A percentile compares a stretch with the other conserved stretches of the same genome.
phyloP scores from a whole-genome alignment of 2,113 vertebrate genomes.

The Holacanthus passer region DNA sequence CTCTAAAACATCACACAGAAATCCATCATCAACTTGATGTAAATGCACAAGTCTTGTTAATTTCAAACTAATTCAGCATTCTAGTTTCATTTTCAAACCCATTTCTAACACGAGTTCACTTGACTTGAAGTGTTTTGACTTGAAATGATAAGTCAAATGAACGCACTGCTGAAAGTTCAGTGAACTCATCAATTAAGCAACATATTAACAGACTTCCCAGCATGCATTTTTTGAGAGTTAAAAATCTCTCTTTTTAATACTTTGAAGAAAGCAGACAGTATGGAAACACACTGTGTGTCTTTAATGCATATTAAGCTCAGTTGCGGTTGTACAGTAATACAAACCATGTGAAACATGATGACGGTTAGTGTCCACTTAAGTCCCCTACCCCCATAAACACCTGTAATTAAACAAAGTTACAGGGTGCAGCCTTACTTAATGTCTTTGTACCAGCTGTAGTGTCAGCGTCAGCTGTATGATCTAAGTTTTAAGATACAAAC shows the following conservation, averaged over 20 bases:
- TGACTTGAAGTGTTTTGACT: neutral
- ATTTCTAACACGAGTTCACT: neutral
- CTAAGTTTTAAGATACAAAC: no score
- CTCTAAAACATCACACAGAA: neutral
- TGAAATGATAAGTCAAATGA: neutral
- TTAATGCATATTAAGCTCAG: neutral
- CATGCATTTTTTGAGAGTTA: neutral
- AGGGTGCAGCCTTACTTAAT: neutral
- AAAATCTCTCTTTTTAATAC: neutral
- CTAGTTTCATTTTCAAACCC: neutral
- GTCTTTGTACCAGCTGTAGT: neutral
- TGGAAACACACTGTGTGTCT: neutral
- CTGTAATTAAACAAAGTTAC: neutral
- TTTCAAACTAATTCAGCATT: neutral
- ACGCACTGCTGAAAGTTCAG: neutral
- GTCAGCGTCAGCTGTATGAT: neutral
- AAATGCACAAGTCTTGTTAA: neutral
- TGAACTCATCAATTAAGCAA: neutral
- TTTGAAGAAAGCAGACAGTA: neutral
- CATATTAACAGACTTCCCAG: neutral
- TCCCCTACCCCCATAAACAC: neutral
- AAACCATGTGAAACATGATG: neutral
- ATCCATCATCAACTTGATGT: neutral
- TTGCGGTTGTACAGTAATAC: no score
- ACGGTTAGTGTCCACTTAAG: neutral